A percentile compares a stretch with the other conserved stretches of the same genome.
These are phyloP conservation scores for Xiphophorus hellerii DNA, from an alignment of 2,113 vertebrate species.

Conservation along the genomic window DNA sequence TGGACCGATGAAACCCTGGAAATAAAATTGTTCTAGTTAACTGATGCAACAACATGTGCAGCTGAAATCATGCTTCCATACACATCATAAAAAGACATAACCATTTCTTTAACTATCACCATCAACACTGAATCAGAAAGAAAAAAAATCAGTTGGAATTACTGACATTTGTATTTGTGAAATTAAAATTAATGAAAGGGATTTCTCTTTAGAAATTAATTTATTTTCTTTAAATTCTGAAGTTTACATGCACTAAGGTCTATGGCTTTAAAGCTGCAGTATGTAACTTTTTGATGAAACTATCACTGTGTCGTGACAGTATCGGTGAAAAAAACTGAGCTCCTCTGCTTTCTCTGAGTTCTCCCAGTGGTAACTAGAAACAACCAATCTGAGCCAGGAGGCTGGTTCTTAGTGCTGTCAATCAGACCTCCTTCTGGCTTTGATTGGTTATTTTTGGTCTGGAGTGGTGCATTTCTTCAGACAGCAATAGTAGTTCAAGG, in stretches of 20 bases:
- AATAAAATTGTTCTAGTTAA: slow-evolving; percentile 19
- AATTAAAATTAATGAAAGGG: background rate
- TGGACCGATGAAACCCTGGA: slow-evolving; percentile 77
- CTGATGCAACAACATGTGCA: background rate
- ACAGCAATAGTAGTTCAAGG: too few relatives aligned
- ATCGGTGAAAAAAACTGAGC: too few relatives aligned
- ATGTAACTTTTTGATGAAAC: too few relatives aligned
- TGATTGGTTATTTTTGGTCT: too few relatives aligned
- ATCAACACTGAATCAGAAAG: background rate
- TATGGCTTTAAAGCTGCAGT: background rate
- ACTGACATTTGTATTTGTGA: background rate
- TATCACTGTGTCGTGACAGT: too few relatives aligned
- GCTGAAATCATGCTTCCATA: background rate
- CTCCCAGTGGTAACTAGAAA: too few relatives aligned
- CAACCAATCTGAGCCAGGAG: too few relatives aligned
- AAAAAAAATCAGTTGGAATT: too few relatives aligned
- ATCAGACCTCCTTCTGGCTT: too few relatives aligned
- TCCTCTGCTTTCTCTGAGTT: too few relatives aligned
- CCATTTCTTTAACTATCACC: background rate
- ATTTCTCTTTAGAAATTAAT: background rate
- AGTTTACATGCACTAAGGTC: background rate
- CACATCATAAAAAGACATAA: background rate
- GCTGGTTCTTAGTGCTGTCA: too few relatives aligned
- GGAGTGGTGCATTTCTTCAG: too few relatives aligned
- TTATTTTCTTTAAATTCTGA: background rate